These are phyloP conservation scores for Gymnogyps californianus DNA, from an alignment of 2,113 vertebrate genomes.

Conservation along the genomic window DNA sequence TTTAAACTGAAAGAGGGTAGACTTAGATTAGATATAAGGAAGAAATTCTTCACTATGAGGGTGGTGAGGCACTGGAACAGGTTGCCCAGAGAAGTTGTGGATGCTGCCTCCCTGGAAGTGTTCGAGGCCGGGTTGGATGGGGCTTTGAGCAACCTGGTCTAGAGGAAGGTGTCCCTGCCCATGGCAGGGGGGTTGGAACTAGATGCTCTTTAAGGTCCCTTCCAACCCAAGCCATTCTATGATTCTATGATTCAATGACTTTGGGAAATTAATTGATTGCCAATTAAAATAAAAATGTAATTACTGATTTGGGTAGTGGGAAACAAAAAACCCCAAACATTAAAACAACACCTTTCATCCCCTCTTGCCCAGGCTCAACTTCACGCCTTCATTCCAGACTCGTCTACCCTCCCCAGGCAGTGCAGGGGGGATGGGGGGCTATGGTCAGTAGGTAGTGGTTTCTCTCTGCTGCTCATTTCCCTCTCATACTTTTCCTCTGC, in stretches of 20 bases:
- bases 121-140: too few species aligned
- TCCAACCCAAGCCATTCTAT: background rate
- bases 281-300: background rate
- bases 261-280: background rate
- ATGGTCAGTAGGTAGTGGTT: background rate
- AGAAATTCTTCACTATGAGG: too few species aligned
- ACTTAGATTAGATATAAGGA: too few species aligned
- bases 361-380: background rate
- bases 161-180: too few species aligned
- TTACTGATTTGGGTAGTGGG: background rate
- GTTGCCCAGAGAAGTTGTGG: too few species aligned
- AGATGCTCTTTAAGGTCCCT: background rate
- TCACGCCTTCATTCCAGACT: background rate
- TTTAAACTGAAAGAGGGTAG: too few species aligned
- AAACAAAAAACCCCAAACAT: background rate
- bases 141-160: too few species aligned
- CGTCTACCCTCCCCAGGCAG: background rate
- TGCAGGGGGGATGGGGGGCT: background rate
- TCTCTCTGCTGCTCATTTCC: background rate
- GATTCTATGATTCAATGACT: background rate
- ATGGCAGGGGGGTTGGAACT: too few species aligned
- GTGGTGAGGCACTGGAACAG: too few species aligned
- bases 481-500: background rate
- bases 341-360: background rate
- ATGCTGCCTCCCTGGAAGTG: too few species aligned